Evolutionary conservation across 2,113 vertebrate species (phyloP).

Genomic region (Pachyramphus minor): DNA sequence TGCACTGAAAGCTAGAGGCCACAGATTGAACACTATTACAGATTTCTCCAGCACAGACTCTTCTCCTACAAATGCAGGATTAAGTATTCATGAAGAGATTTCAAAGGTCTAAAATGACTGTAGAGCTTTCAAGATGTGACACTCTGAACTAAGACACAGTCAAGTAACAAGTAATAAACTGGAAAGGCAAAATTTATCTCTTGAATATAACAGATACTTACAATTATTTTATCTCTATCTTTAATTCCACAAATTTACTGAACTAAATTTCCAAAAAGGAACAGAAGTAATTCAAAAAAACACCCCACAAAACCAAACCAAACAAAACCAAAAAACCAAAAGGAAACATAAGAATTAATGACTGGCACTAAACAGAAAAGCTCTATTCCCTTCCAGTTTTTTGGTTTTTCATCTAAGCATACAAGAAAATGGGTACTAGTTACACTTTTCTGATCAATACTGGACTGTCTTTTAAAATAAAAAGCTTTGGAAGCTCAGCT

Average conservation of each 20-base stretch:
- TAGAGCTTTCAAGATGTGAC: slow-evolving; percentile 41
- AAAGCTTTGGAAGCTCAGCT: not conserved
- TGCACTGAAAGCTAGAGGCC: slow-evolving; percentile 5
- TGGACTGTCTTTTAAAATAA: not conserved
- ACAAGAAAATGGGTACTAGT: slow-evolving; percentile 15
- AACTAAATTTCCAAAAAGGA: not conserved
- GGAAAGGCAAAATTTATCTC: slow-evolving; percentile 4
- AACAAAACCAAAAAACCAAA: not conserved
- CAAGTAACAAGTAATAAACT: slow-evolving; percentile 28
- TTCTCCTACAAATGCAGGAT: slow-evolving; percentile 39
- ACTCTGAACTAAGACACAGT: slow-evolving; percentile 28
- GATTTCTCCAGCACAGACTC: slow-evolving; percentile 26
- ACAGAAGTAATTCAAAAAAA: not conserved
- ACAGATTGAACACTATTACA: slow-evolving; percentile 23
- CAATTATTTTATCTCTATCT: not conserved
- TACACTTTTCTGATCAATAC: not conserved
- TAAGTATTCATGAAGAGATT: slow-evolving; percentile 56
- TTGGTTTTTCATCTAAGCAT: not conserved
- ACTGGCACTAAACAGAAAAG: not conserved
- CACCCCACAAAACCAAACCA: not conserved
- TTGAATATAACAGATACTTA: not conserved
- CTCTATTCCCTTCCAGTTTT: not conserved
- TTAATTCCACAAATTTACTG: not conserved
- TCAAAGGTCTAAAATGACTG: slow-evolving; percentile 51
- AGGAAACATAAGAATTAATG: not conserved